Conservation (phyloP, 2,888 invertebrate genomes). For the Elmis aenea region DNA sequence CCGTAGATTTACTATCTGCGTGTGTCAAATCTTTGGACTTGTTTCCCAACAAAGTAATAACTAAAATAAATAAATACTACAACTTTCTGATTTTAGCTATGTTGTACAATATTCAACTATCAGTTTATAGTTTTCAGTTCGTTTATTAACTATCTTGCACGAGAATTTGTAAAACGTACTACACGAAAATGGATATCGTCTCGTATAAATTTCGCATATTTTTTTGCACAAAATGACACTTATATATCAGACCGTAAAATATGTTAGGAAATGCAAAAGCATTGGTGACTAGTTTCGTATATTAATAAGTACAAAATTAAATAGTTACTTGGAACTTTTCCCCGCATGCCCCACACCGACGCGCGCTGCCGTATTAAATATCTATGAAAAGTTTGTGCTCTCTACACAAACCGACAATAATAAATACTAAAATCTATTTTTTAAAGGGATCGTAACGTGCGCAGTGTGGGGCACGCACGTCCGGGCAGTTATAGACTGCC, state of each 20-base stretch:
- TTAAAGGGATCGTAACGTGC: conserved; percentile 25
- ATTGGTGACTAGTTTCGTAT: conserved; percentile 48
- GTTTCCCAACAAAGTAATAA: conserved; percentile 25
- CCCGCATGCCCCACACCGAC: conserved; percentile 19
- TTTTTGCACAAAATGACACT: conserved; percentile 34
- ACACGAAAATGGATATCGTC: no score
- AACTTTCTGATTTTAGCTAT: no score
- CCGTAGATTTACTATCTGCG: conserved; percentile 30
- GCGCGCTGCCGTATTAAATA: conserved; percentile 23
- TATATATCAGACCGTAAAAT: conserved; percentile 31
- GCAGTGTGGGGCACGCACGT: conserved; percentile 12
- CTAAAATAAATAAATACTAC: no score
- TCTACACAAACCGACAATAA: conserved; percentile 5
- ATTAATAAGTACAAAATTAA: conserved; percentile 39
- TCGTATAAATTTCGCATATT: no score
- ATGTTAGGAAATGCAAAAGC: conserved; percentile 45
- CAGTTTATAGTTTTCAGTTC: no score
- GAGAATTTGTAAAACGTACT: no score
- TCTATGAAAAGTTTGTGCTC: neutral
- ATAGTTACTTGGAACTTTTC: conserved; percentile 1
- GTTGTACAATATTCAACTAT: no score
- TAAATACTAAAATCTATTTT: conserved; percentile 21
- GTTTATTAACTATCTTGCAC: no score
- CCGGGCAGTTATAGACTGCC: conserved; percentile 13
- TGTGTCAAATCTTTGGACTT: conserved; percentile 35